Evolutionary conservation across 2,888 invertebrate genomes (phyloP).

Genomic region (Stegana nigrithorax): DNA sequence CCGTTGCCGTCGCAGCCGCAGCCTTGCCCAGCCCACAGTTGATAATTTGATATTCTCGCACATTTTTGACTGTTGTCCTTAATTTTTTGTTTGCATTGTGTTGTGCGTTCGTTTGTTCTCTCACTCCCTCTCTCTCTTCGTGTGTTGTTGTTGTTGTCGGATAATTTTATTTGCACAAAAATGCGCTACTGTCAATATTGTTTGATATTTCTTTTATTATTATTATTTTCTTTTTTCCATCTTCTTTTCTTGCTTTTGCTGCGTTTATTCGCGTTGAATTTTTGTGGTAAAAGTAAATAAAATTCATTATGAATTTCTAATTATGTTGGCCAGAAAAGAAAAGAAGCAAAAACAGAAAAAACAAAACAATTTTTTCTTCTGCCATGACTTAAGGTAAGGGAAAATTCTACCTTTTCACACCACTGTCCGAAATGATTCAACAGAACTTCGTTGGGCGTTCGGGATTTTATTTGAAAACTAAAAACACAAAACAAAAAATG

Average conservation of each 20-base stretch:
- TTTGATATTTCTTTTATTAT: constrained; percentile 32
- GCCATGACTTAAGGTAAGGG: no score
- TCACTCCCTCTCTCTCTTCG: no score
- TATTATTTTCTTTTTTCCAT: constrained; percentile 25
- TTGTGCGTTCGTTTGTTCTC: constrained; percentile 11
- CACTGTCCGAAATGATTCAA: no score
- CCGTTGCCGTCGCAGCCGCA: neutral
- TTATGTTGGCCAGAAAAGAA: constrained; percentile 38
- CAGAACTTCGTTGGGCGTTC: no score
- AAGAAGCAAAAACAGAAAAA: constrained; percentile 17
- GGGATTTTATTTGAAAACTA: no score
- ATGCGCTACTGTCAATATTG: constrained; percentile 45
- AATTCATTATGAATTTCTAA: constrained; percentile 64
- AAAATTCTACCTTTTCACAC: no score
- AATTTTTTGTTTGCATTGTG: constrained; percentile 24
- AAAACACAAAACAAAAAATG: constrained; percentile 32
- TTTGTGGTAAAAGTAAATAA: constrained; percentile 55
- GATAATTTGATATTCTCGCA: constrained; percentile 64
- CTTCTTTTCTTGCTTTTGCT: constrained; percentile 27
- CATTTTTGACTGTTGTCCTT: constrained; percentile 22
- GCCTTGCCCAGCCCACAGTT: constrained; percentile 47
- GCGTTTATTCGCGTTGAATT: no score
- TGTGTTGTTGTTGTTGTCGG: neutral
- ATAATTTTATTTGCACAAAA: constrained; percentile 57
- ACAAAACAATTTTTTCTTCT: no score